Evolutionary conservation across 2,113 vertebrate genomes (phyloP), one percentile per base, ranked within the genome.

Genomic region (Romanogobio albipinnatus): DNA sequence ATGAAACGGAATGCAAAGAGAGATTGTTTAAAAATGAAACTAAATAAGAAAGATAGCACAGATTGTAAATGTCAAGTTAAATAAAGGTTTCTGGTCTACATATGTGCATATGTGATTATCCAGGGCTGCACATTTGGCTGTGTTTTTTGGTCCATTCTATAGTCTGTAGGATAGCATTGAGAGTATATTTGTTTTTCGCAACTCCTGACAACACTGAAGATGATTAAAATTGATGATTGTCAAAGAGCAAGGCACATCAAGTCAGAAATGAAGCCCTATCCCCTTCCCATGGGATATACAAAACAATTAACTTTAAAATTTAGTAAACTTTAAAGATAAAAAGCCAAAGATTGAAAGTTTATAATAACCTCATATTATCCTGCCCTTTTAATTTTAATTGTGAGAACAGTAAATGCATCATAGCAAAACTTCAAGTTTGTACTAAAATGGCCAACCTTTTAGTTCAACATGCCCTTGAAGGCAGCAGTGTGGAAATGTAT

Each of bases 221-320:
- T 15, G 76, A 61, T 43, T 58, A 7, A n/a, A 73, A 47, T 24
- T 47, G 22, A 74, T 19, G 74, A n/a, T 33, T 79, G 51, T 59
- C 53, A 66, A 71, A 84, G 73, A 89, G 89, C 95, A 99, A 98
- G 98, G 97, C 97, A 99, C 97, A 89, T 90, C 81, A 92, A 92
- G 91, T 93, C 92, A 71, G 36, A 61, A 61, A 61, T 9, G n/a
- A 84, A 84, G 49, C 14, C 39, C 53, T 53, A 11, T 59, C 3
- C n/a, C 33, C 5, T 58, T 19, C 15, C 62, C 49, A 68, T 24
- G 22, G 24, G 9, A 36, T 76, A 47, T 49, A 26, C 62, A 51
- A 76, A 39, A 76, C 47, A 26, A 3, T 61, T 51, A 1, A 24
- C 56, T 36, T 61, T 9, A 73, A 9, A 8, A 13, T 33, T 29